Base-by-base conservation (phyloP, 2,797 vertebrate genomes). In the Vipera ursinii region DNA sequence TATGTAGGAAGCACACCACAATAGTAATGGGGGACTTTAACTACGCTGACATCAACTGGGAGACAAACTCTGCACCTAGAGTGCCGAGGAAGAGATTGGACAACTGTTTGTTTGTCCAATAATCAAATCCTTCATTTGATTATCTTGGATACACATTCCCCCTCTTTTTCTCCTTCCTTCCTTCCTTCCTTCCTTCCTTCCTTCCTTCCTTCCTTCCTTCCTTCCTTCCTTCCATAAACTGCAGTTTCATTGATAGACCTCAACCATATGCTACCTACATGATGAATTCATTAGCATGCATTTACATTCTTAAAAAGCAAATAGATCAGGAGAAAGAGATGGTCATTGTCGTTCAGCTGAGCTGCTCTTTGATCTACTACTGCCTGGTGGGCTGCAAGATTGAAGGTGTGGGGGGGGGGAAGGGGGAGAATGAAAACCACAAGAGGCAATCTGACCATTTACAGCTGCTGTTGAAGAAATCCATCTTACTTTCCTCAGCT, bases 221-320 rank as follows among this genome's bases (percentile, higher is more conserved):
- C 87, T 95, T 94, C 94, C 89, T 89, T 94, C 94, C 9, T 24
- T 88, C 59, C 93, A 88, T 89, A 93, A 95, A 94, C 95, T 95
- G 94, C 93, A 93, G 88, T 92, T 94, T 94, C 12, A 22, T 86
- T 86, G 96, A 91, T 94, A 94, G 95, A 94, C 95, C 95, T 96
- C 94, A 95, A 96, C 95, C 96, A 93, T 96, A 94, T 94, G 94
- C 94, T 96, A 95, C 61, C 89, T 32, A 28, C 93, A 89, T 90
- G 94, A 94, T 93, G 94, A 93, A 94, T 96, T 97, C 96, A 98
- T 98, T 98, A 98, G 97, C 98, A 98, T 98, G 97, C 96, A 97
- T 97, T 97, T 96, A 97, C 97, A 97, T 96, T 96, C 95, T 88
- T 93, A 94, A 92, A 95, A 63, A 95, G 93, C 94, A 94, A 94